Percentiles rank a stretch among this genome's conserved stretches.
These are phyloP conservation scores for Endotricha flammealis DNA, from an alignment of 2,888 invertebrate genomes.

Conservation along the genomic window DNA sequence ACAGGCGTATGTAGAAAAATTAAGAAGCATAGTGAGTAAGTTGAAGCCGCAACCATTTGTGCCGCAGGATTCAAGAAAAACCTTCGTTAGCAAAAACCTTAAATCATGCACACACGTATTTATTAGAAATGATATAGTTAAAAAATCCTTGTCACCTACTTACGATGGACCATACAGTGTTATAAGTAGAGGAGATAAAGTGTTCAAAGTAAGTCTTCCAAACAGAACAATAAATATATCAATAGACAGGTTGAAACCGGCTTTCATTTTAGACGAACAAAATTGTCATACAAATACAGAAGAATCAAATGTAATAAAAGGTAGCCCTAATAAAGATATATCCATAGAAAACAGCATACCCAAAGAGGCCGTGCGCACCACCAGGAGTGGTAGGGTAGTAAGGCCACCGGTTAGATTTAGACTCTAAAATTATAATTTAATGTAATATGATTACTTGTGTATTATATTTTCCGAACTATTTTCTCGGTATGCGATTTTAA, in stretches of 20 bases:
- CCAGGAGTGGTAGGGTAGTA: no score
- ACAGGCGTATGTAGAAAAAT: not conserved
- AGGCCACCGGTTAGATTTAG: no score
- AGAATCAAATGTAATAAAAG: no score
- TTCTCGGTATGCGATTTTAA: no score
- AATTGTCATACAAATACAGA: no score
- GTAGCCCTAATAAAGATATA: no score
- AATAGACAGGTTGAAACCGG: constrained; percentile 1
- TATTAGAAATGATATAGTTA: not conserved
- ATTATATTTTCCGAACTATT: no score
- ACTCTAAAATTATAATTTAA: no score
- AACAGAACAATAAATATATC: not conserved
- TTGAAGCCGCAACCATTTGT: not conserved
- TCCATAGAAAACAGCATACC: no score
- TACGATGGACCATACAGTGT: not conserved
- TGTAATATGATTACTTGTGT: no score
- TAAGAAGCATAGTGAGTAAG: not conserved
- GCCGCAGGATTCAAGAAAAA: not conserved
- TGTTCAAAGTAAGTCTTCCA: not conserved
- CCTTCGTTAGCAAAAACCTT: not conserved
- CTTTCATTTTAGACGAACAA: not conserved
- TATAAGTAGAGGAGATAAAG: not conserved
- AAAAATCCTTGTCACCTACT: not conserved
- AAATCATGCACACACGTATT: not conserved
- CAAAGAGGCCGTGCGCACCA: no score